These are phyloP conservation scores for Neodiprion fabricii DNA, from an alignment of 1,140 invertebrate genomes.

Conservation along the genomic window DNA sequence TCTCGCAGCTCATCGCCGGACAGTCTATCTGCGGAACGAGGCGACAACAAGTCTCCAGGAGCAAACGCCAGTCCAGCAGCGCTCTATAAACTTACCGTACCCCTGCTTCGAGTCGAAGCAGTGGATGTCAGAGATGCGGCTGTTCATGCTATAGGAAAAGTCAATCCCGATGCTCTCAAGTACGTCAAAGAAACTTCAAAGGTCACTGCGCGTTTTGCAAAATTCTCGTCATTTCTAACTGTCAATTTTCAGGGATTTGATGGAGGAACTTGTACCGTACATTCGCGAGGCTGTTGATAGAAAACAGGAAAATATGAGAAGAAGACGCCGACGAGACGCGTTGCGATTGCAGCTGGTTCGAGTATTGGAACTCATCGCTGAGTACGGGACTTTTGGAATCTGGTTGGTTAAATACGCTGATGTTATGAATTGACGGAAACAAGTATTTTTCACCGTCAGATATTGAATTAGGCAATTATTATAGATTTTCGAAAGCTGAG, in stretches of 20 bases:
- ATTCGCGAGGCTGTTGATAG: constrained; percentile 96
- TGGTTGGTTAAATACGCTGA: constrained; percentile 64
- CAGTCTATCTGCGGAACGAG: constrained; percentile 80
- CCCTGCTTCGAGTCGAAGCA: constrained; percentile 88
- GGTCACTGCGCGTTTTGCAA: constrained; percentile 14
- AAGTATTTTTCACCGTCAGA: not conserved
- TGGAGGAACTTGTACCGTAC: constrained; percentile 92
- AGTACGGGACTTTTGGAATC: constrained; percentile 89
- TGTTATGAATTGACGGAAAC: not conserved
- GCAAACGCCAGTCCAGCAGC: constrained; percentile 76
- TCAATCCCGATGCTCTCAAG: constrained; percentile 92
- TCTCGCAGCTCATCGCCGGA: constrained; percentile 81
- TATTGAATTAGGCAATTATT: not conserved
- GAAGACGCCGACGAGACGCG: constrained; percentile 87
- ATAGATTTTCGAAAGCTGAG: too few species aligned
- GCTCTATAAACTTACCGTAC: constrained; percentile 91
- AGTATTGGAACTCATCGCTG: constrained; percentile 90
- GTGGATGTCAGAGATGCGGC: constrained; percentile 92
- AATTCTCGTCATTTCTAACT: constrained; percentile 20
- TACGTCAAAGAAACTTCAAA: constrained; percentile 60
- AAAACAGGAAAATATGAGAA: constrained; percentile 95
- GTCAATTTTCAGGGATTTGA: constrained; percentile 78
- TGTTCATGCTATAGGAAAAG: constrained; percentile 90
- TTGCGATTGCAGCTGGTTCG: constrained; percentile 90
- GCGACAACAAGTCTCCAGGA: constrained; percentile 69